phyloP scores from a whole-genome alignment of 1,140 invertebrate species.

The Pseudomyrmex cubaensis region DNA sequence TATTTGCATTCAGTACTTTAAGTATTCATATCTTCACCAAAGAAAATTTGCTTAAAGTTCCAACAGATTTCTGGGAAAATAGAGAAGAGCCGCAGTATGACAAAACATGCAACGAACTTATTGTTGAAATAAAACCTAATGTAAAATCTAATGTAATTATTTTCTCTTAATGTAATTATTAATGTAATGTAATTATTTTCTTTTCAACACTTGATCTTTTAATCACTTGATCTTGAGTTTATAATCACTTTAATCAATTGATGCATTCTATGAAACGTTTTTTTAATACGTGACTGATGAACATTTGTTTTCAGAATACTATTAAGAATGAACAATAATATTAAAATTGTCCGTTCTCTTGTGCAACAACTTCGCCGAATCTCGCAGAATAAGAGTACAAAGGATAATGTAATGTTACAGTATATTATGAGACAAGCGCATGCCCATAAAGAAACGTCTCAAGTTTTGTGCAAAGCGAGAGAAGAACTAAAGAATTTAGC shows the following conservation, averaged over 20 bases:
- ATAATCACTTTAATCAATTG: too few species aligned
- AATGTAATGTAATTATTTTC: not conserved
- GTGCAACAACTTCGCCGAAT: conserved; percentile 87
- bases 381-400: conserved; percentile 84
- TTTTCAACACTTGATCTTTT: not conserved
- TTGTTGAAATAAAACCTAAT: too few species aligned
- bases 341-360: conserved; percentile 86
- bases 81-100: conserved; percentile 86
- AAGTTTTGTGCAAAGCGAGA: conserved; percentile 92
- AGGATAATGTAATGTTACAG: conserved; percentile 86
- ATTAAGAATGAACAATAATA: conserved; percentile 81
- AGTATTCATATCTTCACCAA: conserved; percentile 87
- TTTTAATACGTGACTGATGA: not conserved
- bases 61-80: conserved; percentile 86
- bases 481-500: conserved; percentile 91
- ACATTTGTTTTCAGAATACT: conserved; percentile 48
- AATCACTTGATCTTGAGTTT: too few species aligned
- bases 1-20: conserved; percentile 90
- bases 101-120: not conserved
- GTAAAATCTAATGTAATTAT: conserved; percentile 56
- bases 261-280: too few species aligned
- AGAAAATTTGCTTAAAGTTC: conserved; percentile 82
- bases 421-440: conserved; percentile 91
- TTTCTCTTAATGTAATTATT: not conserved
- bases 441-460: conserved; percentile 91